Evolutionary conservation across 2,797 vertebrate genomes (phyloP), one percentile per base, ranked within the genome.

Genomic region (Acestrorhynchus altus): DNA sequence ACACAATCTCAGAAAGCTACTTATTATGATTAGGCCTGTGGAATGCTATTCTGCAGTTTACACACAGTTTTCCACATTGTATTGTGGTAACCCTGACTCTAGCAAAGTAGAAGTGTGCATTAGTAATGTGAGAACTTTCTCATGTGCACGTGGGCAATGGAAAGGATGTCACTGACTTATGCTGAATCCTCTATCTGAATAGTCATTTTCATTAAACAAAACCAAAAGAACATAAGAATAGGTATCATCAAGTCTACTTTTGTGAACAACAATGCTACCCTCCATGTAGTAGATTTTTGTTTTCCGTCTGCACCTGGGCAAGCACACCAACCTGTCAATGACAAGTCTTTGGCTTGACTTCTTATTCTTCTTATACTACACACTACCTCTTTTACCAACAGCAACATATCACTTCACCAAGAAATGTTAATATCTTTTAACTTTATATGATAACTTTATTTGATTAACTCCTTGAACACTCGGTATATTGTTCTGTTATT

Each of bases 1-100:
- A 91, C 92, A 90, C 87, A 93, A 87, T 92, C 89, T 89, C 80
- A 83, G 88, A 92, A 93, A 94, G 93, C 93, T 88, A 77, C 92
- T 94, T 94, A 94, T 86, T 87, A 90, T 88, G 86, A 91, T 93
- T 91, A 92, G 81, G 85, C 79, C 84, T 81, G 82, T 70, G 86
- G 87, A 88, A 86, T 83, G 81, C 86, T 69, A 80, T 31, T 65
- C 52, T 81, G 72, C 79, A 82, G 79, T 80, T 82, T 71, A 83
- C 83, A 84, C 71, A 74, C 88, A 84, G 81, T 86, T 80, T 47
- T 88, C 79, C 78, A 76, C 81, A 78, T 73, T 79, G 69, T 68
- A 84, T 70, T 86, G 39, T 64, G 83, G 35, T 78, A 84, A 52
- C 4, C 4, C 59, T 40, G 20, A 61, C 18, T 8, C 52, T 24